Percentiles rank a stretch among this genome's conserved stretches.
Conservation (phyloP, 2,113 vertebrate genomes). For the Nothocercus julius region DNA sequence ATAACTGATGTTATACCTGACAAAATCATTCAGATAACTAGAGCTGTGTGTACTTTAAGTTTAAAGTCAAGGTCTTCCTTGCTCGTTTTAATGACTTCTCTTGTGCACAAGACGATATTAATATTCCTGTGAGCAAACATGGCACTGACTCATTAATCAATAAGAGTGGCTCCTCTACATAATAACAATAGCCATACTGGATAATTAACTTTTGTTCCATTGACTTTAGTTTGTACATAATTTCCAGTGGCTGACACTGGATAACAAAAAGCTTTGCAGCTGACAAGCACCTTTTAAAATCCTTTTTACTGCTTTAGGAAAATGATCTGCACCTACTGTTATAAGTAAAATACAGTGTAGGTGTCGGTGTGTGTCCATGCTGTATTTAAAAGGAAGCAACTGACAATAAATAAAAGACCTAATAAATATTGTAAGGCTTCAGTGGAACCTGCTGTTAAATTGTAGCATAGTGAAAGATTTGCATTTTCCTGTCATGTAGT, state of each 20-base stretch:
- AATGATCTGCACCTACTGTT: conserved; percentile 30
- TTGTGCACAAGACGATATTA: conserved; percentile 82
- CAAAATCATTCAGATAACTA: conserved; percentile 68
- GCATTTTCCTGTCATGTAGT: conserved; percentile 52
- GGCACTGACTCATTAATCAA: conserved; percentile 88
- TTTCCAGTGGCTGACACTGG: conserved; percentile 76
- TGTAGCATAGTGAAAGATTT: conserved; percentile 36
- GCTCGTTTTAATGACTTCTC: conserved; percentile 87
- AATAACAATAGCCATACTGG: conserved; percentile 64
- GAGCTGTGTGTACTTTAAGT: conserved; percentile 65
- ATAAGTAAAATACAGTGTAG: conserved; percentile 12
- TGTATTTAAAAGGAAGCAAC: conserved; percentile 65
- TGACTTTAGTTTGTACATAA: conserved; percentile 78
- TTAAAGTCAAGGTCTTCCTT: conserved; percentile 72
- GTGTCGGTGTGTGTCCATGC: not conserved
- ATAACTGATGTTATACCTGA: conserved; percentile 66
- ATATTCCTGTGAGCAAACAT: conserved; percentile 88
- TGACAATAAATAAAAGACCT: conserved; percentile 67
- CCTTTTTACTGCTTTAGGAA: conserved; percentile 42
- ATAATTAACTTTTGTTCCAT: conserved; percentile 86
- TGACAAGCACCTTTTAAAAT: conserved; percentile 57
- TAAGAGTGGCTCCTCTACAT: conserved; percentile 79
- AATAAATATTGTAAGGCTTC: conserved; percentile 55
- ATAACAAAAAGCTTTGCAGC: conserved; percentile 59
- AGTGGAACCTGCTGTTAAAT: conserved; percentile 49